A percentile compares a stretch with the other conserved stretches of the same genome.
Conservation (phyloP, 2,113 vertebrate species). For the Leuciscus idus region DNA sequence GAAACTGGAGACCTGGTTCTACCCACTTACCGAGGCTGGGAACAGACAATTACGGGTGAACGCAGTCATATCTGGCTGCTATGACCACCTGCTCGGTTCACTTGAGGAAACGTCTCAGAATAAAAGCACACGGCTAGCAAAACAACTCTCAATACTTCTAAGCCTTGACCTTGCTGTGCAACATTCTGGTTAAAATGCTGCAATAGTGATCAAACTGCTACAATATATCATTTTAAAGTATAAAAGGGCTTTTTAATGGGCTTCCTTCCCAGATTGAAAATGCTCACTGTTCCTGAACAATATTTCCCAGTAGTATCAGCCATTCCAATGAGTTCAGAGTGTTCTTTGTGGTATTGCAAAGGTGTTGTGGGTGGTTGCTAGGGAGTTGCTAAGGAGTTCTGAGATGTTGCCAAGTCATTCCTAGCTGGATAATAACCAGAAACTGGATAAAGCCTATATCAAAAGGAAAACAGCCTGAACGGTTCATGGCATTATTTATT, state of each 20-base stretch:
- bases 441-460: not conserved
- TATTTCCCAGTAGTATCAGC: not conserved
- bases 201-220: not conserved
- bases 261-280: not conserved
- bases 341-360: not conserved
- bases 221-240: not conserved
- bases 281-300: not conserved
- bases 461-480: not conserved
- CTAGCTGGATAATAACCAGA: not conserved
- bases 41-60: constrained; percentile 43
- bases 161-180: not conserved
- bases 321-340: not conserved
- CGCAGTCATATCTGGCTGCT: constrained; percentile 37
- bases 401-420: not conserved
- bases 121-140: not conserved
- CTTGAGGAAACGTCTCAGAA: constrained; percentile 5
- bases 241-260: not conserved
- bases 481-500: not conserved
- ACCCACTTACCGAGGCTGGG: constrained; percentile 25
- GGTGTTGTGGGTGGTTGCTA: not conserved
- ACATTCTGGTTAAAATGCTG: no score
- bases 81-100: constrained; percentile 41
- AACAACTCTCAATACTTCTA: not conserved
- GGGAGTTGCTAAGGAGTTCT: not conserved
- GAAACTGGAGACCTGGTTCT: constrained; percentile 24